A percentile compares a stretch with the other conserved stretches of the same genome.
phyloP scores from a whole-genome alignment of 2,113 vertebrate species.

The Macrotus californicus region DNA sequence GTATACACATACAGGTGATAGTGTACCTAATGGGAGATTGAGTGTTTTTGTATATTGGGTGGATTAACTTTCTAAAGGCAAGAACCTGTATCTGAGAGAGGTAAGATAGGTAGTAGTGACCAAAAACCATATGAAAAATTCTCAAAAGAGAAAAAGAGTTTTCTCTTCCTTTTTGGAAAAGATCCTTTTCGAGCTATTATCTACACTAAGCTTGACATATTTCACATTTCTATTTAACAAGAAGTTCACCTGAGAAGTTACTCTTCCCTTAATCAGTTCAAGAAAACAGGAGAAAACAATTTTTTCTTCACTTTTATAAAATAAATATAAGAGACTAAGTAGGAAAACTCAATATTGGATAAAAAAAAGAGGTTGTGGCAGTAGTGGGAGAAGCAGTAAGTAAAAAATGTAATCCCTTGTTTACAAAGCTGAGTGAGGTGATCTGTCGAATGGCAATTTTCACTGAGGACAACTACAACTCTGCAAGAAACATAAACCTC shows the following conservation, averaged over 20 bases:
- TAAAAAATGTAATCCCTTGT: neutral
- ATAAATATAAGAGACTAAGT: neutral
- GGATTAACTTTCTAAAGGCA: neutral
- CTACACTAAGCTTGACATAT: neutral
- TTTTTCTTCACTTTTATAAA: neutral
- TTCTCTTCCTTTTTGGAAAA: neutral
- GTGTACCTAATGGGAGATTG: neutral
- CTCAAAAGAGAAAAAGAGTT: neutral
- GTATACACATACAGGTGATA: neutral
- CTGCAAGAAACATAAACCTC: neutral
- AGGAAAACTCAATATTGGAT: neutral
- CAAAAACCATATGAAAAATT: neutral
- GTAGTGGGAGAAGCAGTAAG: neutral
- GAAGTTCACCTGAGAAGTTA: neutral
- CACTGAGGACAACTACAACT: neutral
- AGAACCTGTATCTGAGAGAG: neutral
- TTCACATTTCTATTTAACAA: neutral
- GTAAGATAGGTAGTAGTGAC: neutral
- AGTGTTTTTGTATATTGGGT: neutral
- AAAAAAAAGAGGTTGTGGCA: neutral
- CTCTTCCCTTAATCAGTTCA: neutral
- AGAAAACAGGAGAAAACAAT: neutral
- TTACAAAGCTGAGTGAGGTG: neutral
- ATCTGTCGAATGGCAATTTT: neutral
- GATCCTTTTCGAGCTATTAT: neutral